These are phyloP conservation scores for Lacanobia oleracea DNA, from an alignment of 2,888 invertebrate genomes.

Conservation along the genomic window DNA sequence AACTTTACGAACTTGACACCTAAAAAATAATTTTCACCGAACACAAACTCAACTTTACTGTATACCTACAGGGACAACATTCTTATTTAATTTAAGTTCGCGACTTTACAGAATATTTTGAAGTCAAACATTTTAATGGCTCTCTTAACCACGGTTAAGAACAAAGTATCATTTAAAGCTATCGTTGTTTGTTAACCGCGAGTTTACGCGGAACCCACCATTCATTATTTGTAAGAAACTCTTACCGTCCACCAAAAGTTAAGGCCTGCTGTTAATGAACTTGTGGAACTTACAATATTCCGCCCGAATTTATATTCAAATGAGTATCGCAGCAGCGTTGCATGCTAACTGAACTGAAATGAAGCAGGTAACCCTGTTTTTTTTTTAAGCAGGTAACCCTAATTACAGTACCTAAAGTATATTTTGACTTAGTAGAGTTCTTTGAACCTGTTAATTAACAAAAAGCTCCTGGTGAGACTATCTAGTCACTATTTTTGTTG, in stretches of 20 bases:
- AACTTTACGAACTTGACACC: not conserved
- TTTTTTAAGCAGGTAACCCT: conserved; percentile 42
- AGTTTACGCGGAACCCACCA: conserved; percentile 15
- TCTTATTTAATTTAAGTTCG: conserved; percentile 6
- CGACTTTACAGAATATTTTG: not conserved
- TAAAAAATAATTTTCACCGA: not conserved
- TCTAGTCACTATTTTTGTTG: conserved; percentile 24
- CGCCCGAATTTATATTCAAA: conserved; percentile 45
- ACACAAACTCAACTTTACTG: not conserved
- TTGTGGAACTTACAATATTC: conserved; percentile 38
- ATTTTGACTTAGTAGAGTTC: conserved; percentile 41
- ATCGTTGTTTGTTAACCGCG: conserved; percentile 45
- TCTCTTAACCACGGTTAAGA: conserved; percentile 31
- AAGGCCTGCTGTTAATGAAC: conserved; percentile 38
- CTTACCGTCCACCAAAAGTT: conserved; percentile 42
- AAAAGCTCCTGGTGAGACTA: conserved; percentile 40
- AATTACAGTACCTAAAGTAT: conserved; percentile 51
- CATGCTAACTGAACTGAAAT: conserved; percentile 36
- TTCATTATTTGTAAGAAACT: conserved; percentile 53
- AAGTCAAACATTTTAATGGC: conserved; percentile 15
- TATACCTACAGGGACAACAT: not conserved
- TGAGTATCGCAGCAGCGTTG: conserved; percentile 40
- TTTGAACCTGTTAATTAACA: conserved; percentile 59
- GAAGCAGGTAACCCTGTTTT: conserved; percentile 40
- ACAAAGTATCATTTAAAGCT: conserved; percentile 36